phyloP scores from a whole-genome alignment of 2,113 vertebrate species.

The Diadophis punctatus region DNA sequence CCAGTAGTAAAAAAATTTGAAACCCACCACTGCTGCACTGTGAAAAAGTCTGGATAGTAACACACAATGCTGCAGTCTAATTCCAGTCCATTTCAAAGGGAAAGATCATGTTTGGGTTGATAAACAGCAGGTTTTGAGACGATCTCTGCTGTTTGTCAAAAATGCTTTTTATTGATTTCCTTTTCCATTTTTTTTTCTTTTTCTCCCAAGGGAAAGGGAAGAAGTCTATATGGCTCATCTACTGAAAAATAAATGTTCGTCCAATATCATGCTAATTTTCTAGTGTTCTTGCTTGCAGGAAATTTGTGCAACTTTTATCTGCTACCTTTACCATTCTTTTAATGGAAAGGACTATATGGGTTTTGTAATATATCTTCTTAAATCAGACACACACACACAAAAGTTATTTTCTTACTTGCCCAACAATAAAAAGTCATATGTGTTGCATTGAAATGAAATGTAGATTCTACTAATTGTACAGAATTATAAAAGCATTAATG shows the following conservation, averaged over 20 bases:
- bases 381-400: not conserved
- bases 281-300: not conserved
- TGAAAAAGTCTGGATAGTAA: not conserved
- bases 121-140: slow-evolving; percentile 1
- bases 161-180: slow-evolving; percentile 18
- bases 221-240: not conserved
- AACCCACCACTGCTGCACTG: not conserved
- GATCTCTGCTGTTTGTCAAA: slow-evolving; percentile 19
- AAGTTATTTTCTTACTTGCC: not conserved
- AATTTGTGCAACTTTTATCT: not conserved
- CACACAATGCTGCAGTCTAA: not conserved
- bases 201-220: not conserved
- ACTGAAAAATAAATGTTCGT: not conserved
- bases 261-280: not conserved
- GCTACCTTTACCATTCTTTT: not conserved
- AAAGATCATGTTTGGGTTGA: slow-evolving; percentile 17
- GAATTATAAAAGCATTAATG: not conserved
- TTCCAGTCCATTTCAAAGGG: not conserved
- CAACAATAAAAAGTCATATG: not conserved
- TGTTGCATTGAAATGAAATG: not conserved
- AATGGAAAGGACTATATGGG: not conserved
- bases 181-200: not conserved
- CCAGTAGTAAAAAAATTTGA: no score
- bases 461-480: not conserved
- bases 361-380: not conserved